Evolutionary conservation across 2,888 invertebrate species (phyloP).

Genomic region (Andrena dorsata): DNA sequence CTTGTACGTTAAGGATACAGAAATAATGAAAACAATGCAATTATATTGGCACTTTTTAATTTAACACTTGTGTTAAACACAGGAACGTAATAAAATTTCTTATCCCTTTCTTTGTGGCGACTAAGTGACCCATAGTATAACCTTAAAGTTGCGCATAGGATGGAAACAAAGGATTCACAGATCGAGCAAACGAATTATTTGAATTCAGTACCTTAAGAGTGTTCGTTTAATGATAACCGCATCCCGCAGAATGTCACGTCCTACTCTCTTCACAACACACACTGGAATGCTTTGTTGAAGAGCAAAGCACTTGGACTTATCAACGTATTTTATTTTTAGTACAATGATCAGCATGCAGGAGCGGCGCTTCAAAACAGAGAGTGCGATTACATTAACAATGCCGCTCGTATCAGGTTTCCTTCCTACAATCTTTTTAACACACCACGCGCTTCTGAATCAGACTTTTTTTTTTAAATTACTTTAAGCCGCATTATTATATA

Average conservation of each 20-base stretch:
- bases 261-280: not conserved
- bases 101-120: not conserved
- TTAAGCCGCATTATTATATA: too few relatives aligned
- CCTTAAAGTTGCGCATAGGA: conserved; percentile 13
- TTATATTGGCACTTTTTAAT: too few relatives aligned
- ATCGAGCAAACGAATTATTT: not conserved
- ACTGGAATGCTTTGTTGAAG: not conserved
- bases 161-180: not conserved
- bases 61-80: not conserved
- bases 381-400: conserved; percentile 7
- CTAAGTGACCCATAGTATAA: conserved; percentile 7
- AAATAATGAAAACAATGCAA: too few relatives aligned
- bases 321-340: conserved; percentile 28
- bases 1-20: too few relatives aligned
- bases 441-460: too few relatives aligned
- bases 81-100: not conserved
- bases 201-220: not conserved
- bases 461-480: too few relatives aligned
- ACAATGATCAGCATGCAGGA: not conserved
- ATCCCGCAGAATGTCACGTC: not conserved
- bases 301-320: conserved; percentile 6
- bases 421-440: not conserved
- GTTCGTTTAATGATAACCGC: not conserved
- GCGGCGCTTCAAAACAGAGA: not conserved
- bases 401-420: not conserved